These are phyloP conservation scores for Hippocampus barbouri DNA, from an alignment of 2,113 vertebrate genomes.

Conservation along the genomic window DNA sequence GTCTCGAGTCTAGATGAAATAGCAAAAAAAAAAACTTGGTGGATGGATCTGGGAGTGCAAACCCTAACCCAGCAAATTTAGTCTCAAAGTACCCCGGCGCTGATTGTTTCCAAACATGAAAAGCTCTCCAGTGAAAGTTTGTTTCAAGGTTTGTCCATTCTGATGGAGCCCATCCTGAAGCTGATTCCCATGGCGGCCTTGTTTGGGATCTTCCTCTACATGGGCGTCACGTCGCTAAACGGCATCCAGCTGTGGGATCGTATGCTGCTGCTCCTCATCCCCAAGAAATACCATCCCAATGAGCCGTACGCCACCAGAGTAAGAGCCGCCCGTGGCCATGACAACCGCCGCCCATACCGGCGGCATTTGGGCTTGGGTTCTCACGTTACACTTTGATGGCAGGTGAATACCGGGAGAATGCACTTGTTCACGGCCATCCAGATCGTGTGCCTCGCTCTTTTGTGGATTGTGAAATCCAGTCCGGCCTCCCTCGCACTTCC, in stretches of 20 bases:
- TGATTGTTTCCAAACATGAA: neutral
- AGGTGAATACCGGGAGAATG: slow-evolving; percentile 94
- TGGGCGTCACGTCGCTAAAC: slow-evolving; percentile 93
- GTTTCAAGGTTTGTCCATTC: slow-evolving; percentile 84
- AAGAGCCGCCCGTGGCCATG: slow-evolving; percentile 23
- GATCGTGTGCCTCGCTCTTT: slow-evolving; percentile 73
- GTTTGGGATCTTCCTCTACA: slow-evolving; percentile 97
- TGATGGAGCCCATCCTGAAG: slow-evolving; percentile 91
- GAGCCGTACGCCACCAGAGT: slow-evolving; percentile 84
- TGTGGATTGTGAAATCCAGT: slow-evolving; percentile 85
- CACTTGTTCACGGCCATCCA: slow-evolving; percentile 88
- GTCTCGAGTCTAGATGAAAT: neutral
- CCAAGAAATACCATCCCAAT: slow-evolving; percentile 87
- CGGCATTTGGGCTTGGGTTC: neutral
- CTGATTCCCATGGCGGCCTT: slow-evolving; percentile 87
- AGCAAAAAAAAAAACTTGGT: too few species aligned
- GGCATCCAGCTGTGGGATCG: slow-evolving; percentile 96
- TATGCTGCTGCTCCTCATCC: slow-evolving; percentile 83
- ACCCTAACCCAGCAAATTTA: too few species aligned
- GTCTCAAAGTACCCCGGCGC: neutral
- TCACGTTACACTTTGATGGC: slow-evolving; percentile 21
- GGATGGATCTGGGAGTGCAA: too few species aligned
- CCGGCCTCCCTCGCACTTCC: slow-evolving; percentile 81
- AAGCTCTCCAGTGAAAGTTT: neutral
- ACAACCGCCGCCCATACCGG: too few species aligned